Conservation (phyloP, 2,113 vertebrate species). For the Amia ocellicauda region DNA sequence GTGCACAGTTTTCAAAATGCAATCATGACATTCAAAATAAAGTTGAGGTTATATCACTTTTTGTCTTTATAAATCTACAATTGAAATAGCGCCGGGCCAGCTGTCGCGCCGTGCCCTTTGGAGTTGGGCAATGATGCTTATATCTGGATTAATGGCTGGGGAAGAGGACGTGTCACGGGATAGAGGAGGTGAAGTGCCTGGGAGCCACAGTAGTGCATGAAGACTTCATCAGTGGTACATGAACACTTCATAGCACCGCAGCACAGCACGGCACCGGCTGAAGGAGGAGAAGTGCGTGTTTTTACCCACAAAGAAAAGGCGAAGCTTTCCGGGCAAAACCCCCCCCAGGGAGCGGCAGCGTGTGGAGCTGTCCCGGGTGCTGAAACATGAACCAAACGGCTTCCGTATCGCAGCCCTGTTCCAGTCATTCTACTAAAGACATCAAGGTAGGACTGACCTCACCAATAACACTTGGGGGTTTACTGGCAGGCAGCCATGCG, state of each 20-base stretch:
- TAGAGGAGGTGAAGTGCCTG: conserved; percentile 7
- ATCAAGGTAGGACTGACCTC: conserved; percentile 13
- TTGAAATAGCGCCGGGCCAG: background rate
- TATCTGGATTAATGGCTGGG: conserved; percentile 4
- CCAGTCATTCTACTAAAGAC: conserved; percentile 37
- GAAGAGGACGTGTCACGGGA: conserved; percentile 3
- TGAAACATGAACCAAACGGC: conserved; percentile 60
- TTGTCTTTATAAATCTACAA: background rate
- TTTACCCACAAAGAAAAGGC: no score
- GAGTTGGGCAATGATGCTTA: background rate
- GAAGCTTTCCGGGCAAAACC: conserved; percentile 38
- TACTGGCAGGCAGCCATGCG: no score
- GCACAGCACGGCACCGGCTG: background rate
- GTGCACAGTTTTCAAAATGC: background rate
- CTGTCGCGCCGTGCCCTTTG: background rate
- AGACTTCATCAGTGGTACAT: background rate
- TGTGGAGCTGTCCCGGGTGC: conserved; percentile 35
- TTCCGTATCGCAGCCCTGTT: conserved; percentile 41
- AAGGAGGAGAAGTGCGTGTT: no score
- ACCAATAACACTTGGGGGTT: no score
- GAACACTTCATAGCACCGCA: background rate
- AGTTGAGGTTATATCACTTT: background rate
- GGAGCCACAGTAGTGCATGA: background rate
- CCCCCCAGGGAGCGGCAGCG: no score
- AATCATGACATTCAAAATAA: background rate